A percentile compares a stretch with the other conserved stretches of the same genome.
Conservation (phyloP, 2,888 invertebrate genomes). For the Microctonus hyperodae region DNA sequence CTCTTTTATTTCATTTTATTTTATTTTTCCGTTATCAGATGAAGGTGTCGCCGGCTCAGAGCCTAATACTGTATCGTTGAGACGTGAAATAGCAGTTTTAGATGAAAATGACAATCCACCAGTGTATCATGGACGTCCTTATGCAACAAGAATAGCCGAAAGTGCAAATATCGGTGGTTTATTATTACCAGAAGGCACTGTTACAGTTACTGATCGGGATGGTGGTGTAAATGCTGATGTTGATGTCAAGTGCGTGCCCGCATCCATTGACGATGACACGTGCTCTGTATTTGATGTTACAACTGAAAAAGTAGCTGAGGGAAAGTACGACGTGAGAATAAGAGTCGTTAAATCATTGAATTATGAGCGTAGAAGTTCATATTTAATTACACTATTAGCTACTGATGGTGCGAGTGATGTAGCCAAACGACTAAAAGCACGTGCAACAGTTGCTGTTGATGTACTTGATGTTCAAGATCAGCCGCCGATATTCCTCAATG, state of each 20-base stretch:
- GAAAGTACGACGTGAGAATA: constrained; percentile 75
- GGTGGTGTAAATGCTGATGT: constrained; percentile 77
- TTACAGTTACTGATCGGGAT: constrained; percentile 76
- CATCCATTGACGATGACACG: constrained; percentile 71
- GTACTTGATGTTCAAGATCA: constrained; percentile 84
- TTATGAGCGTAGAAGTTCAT: constrained; percentile 79
- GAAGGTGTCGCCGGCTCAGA: constrained; percentile 75
- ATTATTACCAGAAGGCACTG: constrained; percentile 66
- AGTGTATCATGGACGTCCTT: constrained; percentile 76
- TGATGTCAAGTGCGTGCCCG: constrained; percentile 70
- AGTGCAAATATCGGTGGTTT: constrained; percentile 71
- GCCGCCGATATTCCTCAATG: constrained; percentile 80
- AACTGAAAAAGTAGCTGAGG: constrained; percentile 73
- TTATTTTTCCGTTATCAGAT: too few relatives aligned
- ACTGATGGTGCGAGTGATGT: constrained; percentile 69
- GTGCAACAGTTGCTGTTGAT: constrained; percentile 77
- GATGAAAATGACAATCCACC: constrained; percentile 86
- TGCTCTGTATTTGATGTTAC: constrained; percentile 74
- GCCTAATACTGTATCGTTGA: constrained; percentile 79
- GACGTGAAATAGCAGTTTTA: constrained; percentile 77
- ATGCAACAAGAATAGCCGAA: constrained; percentile 76
- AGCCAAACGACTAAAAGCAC: constrained; percentile 69
- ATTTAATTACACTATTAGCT: constrained; percentile 74
- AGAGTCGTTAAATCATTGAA: constrained; percentile 74
- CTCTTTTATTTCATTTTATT: too few relatives aligned